These are phyloP conservation scores for Megalopta genalis DNA, from an alignment of 1,140 invertebrate species.

Conservation along the genomic window DNA sequence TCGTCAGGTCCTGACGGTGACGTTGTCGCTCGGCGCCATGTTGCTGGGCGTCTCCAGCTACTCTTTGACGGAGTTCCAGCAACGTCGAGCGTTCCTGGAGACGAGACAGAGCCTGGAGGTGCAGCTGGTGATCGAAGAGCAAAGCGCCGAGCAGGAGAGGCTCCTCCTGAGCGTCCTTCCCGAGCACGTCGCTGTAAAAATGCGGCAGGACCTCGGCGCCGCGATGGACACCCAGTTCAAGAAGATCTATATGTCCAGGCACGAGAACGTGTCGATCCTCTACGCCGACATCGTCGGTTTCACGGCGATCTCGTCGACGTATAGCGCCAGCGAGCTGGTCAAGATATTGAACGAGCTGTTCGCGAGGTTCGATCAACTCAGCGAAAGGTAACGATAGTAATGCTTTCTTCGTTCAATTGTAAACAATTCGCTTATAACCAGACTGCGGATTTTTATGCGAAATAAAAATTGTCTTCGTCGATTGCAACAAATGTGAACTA, in stretches of 20 bases:
- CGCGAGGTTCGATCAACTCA: slow-evolving; percentile 94
- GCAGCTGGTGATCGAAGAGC: slow-evolving; percentile 95
- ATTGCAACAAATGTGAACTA: no score
- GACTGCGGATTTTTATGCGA: no score
- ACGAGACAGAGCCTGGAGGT: slow-evolving; percentile 95
- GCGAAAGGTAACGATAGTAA: slow-evolving; percentile 80
- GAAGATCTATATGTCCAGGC: slow-evolving; percentile 98
- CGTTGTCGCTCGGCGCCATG: slow-evolving; percentile 79
- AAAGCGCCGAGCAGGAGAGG: slow-evolving; percentile 94
- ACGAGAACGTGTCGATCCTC: slow-evolving; percentile 97
- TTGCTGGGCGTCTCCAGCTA: slow-evolving; percentile 89
- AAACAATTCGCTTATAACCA: no score
- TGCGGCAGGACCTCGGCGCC: slow-evolving; percentile 93
- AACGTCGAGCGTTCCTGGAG: slow-evolving; percentile 92
- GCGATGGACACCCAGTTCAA: slow-evolving; percentile 95
- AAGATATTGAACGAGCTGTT: slow-evolving; percentile 97
- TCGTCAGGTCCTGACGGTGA: slow-evolving; percentile 83
- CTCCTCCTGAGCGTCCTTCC: slow-evolving; percentile 94
- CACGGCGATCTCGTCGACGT: slow-evolving; percentile 96
- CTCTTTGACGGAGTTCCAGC: slow-evolving; percentile 91
- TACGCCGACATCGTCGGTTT: slow-evolving; percentile 97
- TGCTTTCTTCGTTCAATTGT: no score
- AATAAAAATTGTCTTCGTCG: no score
- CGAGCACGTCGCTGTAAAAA: slow-evolving; percentile 96
- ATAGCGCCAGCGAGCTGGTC: slow-evolving; percentile 95